A percentile compares a stretch with the other conserved stretches of the same genome.
Conservation (phyloP, 2,797 vertebrate species). For the Coendou prehensilis region DNA sequence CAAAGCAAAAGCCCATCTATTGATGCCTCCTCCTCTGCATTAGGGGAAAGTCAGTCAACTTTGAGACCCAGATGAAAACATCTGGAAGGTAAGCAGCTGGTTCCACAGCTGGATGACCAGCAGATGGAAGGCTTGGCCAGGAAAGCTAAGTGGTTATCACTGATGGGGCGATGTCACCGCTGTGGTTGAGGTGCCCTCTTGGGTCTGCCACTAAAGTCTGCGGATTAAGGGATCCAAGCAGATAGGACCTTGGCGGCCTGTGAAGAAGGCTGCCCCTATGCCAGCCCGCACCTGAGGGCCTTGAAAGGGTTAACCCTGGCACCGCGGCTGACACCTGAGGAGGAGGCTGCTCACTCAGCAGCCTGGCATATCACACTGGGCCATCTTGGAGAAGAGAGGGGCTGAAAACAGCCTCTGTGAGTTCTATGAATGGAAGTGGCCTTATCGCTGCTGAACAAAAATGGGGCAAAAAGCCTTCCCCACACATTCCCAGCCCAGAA, state of each 20-base stretch:
- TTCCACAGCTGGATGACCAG: neutral
- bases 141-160: neutral
- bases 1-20: neutral
- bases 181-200: neutral
- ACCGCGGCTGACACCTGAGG: neutral
- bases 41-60: neutral
- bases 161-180: neutral
- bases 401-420: conserved; percentile 51
- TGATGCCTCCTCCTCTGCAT: neutral
- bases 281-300: neutral
- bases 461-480: neutral
- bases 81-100: neutral
- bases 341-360: neutral
- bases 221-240: neutral
- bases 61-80: neutral
- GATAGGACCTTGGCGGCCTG: neutral
- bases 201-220: no score
- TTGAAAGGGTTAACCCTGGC: conserved; percentile 55
- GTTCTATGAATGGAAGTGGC: conserved; percentile 50
- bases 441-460: neutral
- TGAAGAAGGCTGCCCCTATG: no score
- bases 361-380: conserved; percentile 57
- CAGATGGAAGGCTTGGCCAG: neutral
- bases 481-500: neutral
- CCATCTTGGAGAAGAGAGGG: conserved; percentile 30